Evolutionary conservation across 2,113 vertebrate species (phyloP).

Genomic region (Varanus salvator): DNA sequence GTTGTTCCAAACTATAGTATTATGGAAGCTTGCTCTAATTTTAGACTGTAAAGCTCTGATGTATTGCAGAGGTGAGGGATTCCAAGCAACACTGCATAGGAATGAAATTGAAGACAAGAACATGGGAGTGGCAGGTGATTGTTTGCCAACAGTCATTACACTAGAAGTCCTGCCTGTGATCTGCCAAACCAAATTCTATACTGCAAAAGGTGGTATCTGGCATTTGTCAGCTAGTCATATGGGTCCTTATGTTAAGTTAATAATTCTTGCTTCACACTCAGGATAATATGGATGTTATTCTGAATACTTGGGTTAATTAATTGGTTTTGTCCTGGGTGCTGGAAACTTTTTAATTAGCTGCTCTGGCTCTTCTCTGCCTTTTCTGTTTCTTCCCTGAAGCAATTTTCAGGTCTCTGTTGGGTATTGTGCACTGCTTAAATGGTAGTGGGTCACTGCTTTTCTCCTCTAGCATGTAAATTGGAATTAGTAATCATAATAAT

Average conservation of each 20-base stretch:
- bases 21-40: background rate
- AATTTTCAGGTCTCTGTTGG: constrained; percentile 39
- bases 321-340: constrained; percentile 59
- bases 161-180: constrained; percentile 24
- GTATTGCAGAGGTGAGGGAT: background rate
- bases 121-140: background rate
- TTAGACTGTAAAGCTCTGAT: background rate
- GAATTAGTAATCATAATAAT: constrained; percentile 28
- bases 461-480: constrained; percentile 30
- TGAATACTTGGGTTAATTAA: constrained; percentile 61
- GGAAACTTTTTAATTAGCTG: constrained; percentile 65
- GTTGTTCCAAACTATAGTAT: background rate
- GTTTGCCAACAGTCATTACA: constrained; percentile 20
- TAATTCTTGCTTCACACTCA: constrained; percentile 48
- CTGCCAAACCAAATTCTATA: constrained; percentile 26
- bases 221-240: constrained; percentile 27
- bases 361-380: constrained; percentile 42
- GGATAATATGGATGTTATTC: constrained; percentile 37
- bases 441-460: constrained; percentile 43
- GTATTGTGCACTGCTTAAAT: constrained; percentile 32
- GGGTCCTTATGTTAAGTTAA: constrained; percentile 44
- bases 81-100: background rate
- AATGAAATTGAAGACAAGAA: constrained; percentile 6
- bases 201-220: constrained; percentile 28
- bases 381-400: constrained; percentile 25